Evolutionary conservation across 2,888 invertebrate species (phyloP), one percentile per base, ranked within the genome.

Genomic region (Yponomeuta malinellus): DNA sequence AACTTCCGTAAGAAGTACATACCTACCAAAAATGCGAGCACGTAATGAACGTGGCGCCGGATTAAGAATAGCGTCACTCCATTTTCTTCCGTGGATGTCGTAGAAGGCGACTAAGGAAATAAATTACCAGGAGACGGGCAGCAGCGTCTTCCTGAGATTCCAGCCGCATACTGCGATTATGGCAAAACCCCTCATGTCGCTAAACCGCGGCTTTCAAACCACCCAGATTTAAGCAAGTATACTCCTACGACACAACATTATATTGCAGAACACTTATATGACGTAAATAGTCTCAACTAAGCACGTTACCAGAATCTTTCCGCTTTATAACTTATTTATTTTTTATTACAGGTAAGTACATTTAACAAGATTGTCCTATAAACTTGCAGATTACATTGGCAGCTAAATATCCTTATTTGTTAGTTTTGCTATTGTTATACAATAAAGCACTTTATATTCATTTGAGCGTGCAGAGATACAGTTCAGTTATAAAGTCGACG

Each of bases 371-470:
- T 59, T 59, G 52, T 15, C 12, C 52, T 59, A 59, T 59, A 59
- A 59, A 59, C 52, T 59, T 59, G 3, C 12, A 15, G 10, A 59
- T 12, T 43, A 43, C 43, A 43, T 15, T 15, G 15, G 15, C 52
- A 15, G 4, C 15, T 59, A 59, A 59, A 59, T 12, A 59, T 15
- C 43, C 10, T 59, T 59, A 59, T 59, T 59, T 59, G 52, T 59
- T 59, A 59, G 52, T 59, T 59, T 59, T 59, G 12, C 52, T 15
- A 23, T 23, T 15, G 52, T 12, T 65, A 31, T 65, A 9, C 31
- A 65, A 65, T 23, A 12, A 65, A 65, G 65, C 33, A 10, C 31
- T 65, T 65, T 65, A 33, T 65, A 65, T 65, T 10, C 2, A 65
- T 65, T 65, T 12, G 12, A 23, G 63, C 29, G 3, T 31, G 65